Evolutionary conservation across 2,113 vertebrate genomes (phyloP), one percentile per base, ranked within the genome.

Genomic region (Merops nubicus): DNA sequence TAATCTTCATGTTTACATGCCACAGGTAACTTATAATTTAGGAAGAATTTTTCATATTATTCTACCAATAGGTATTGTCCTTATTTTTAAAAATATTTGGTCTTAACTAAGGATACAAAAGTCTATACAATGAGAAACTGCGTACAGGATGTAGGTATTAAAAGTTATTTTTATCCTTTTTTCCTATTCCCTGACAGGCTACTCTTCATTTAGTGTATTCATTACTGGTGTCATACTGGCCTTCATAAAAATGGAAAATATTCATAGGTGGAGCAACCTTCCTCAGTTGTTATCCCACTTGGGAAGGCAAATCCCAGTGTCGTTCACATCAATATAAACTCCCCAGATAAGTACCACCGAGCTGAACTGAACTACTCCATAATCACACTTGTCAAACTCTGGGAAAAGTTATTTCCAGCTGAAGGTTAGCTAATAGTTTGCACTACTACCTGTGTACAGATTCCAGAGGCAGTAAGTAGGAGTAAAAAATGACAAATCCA

Each of bases 221-320:
- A 13, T 65, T 69, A 25, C 8, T 8, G 0, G 13, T 53, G 14
- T 62, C 16, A 15, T 48, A 42, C 0, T 1, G 19, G 40, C 5
- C 48, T 45, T 73, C 16, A 64, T 56, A 65, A 77, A 92, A 73
- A 14, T 26, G 73, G 54, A 69, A 88, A 40, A 7, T 0, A 12
- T 33, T 9, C 6, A 22, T 2, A 51, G 10, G 29, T 17, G 15
- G 11, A 89, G 22, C 4, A 77, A 70, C 4, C 5, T 78, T 42
- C 17, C 4, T 7, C 29, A 21, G 12, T 2, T 53, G 4, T 51
- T 59, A 59, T 57, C 6, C 6, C 8, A 26, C 26, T 38, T 56
- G 4, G 18, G 33, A 91, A 85, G 62, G 64, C 5, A 84, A 81
- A 20, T 38, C 14, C 16, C 14, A 50, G 15, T 42, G 13, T 70